These are phyloP conservation scores for Nebria brevicollis DNA, from an alignment of 2,888 invertebrate species.

Conservation along the genomic window DNA sequence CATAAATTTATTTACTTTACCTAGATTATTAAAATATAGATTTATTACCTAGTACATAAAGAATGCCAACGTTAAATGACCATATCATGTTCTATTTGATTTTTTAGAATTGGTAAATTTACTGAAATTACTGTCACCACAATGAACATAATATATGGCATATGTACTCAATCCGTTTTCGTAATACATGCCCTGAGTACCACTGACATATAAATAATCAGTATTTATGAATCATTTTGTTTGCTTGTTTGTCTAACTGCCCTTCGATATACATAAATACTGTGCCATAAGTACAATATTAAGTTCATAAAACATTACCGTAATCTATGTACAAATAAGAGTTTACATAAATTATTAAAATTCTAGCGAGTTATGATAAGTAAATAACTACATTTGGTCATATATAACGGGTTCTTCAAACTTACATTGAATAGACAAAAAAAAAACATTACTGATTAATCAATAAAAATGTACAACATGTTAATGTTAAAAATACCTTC, in stretches of 20 bases:
- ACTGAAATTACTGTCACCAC: neutral
- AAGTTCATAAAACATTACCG: neutral
- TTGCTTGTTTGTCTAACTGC: constrained; percentile 9
- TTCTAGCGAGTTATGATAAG: constrained; percentile 25
- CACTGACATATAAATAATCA: constrained; percentile 7
- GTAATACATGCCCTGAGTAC: neutral
- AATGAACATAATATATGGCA: neutral
- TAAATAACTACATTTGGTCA: constrained; percentile 40
- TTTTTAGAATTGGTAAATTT: neutral
- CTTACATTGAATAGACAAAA: constrained; percentile 16
- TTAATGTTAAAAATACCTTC: constrained; percentile 6
- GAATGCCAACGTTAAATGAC: neutral
- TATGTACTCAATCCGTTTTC: neutral
- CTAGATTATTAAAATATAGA: neutral
- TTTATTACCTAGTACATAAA: neutral
- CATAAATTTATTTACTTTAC: neutral
- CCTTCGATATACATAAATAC: constrained; percentile 26
- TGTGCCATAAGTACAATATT: constrained; percentile 43
- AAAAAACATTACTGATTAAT: constrained; percentile 13
- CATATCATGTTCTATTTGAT: neutral
- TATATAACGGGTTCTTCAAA: constrained; percentile 22
- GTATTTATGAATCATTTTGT: neutral
- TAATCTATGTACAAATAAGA: constrained; percentile 30
- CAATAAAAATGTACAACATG: neutral
- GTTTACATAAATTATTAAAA: constrained; percentile 36